phyloP scores from a whole-genome alignment of 2,113 vertebrate genomes.

The Gymnorhina tibicen region DNA sequence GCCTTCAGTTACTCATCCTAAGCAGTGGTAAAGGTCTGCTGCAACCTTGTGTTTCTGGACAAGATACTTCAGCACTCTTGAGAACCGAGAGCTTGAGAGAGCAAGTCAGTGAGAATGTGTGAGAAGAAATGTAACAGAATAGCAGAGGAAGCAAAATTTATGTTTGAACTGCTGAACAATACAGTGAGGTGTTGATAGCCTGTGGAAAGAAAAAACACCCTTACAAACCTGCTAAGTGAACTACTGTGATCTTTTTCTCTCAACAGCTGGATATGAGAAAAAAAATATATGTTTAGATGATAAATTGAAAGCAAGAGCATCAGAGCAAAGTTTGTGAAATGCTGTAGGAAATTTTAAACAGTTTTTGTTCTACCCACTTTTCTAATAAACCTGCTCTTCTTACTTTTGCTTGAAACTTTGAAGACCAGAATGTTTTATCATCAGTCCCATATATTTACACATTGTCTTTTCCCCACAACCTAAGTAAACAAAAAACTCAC shows the following conservation, averaged over 20 bases:
- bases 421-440: neutral
- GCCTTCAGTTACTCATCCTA: neutral
- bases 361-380: neutral
- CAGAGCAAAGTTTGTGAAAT: neutral
- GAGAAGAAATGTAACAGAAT: constrained; percentile 18
- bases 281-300: neutral
- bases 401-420: neutral
- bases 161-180: neutral
- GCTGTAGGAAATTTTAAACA: neutral
- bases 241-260: constrained; percentile 6
- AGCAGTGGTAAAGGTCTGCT: neutral
- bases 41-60: neutral
- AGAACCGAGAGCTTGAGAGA: neutral
- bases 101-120: neutral
- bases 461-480: neutral
- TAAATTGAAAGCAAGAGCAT: constrained; percentile 15
- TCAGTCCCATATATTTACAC: neutral
- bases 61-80: neutral
- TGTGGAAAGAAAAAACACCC: neutral
- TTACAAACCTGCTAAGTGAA: constrained; percentile 5
- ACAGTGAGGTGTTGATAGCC: neutral
- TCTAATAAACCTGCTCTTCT: neutral
- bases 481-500: neutral
- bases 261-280: neutral
- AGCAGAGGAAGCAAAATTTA: neutral